These are phyloP conservation scores for Acestrorhynchus altus DNA, from an alignment of 2,797 vertebrate species.

Conservation along the genomic window DNA sequence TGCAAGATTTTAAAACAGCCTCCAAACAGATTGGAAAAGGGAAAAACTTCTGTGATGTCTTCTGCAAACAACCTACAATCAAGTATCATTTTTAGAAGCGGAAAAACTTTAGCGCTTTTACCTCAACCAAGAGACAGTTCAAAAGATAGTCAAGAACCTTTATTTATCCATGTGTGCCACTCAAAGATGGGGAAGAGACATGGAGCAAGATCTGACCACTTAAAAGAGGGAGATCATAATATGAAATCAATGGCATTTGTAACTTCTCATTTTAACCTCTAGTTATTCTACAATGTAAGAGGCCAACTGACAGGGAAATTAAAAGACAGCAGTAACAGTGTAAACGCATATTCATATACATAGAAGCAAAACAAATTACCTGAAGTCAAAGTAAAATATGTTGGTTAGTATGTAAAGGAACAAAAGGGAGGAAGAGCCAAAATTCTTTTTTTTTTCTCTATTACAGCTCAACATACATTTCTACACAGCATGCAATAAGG, in stretches of 20 bases:
- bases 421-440: conserved; percentile 72
- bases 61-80: too few relatives aligned
- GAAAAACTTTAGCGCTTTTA: not conserved
- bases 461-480: conserved; percentile 83
- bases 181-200: conserved; percentile 76
- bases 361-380: conserved; percentile 71
- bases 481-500: conserved; percentile 88
- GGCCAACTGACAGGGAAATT: conserved; percentile 76
- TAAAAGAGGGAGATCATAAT: conserved; percentile 71
- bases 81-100: too few relatives aligned
- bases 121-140: conserved; percentile 38
- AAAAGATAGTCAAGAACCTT: conserved; percentile 83
- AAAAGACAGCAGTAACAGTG: conserved; percentile 81
- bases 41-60: too few relatives aligned
- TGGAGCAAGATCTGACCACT: conserved; percentile 78
- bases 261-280: conserved; percentile 64
- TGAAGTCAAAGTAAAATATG: conserved; percentile 80
- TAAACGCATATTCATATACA: conserved; percentile 82
- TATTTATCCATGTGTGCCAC: conserved; percentile 86
- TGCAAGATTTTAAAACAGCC: too few relatives aligned
- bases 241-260: conserved; percentile 78
- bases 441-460: conserved; percentile 70
- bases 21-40: too few relatives aligned
- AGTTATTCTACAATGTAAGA: conserved; percentile 72
- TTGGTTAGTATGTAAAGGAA: conserved; percentile 79